Percentiles rank a stretch among this genome's conserved stretches.
Evolutionary conservation across 2,113 vertebrate genomes (phyloP).

Genomic region (Pandion haliaetus): DNA sequence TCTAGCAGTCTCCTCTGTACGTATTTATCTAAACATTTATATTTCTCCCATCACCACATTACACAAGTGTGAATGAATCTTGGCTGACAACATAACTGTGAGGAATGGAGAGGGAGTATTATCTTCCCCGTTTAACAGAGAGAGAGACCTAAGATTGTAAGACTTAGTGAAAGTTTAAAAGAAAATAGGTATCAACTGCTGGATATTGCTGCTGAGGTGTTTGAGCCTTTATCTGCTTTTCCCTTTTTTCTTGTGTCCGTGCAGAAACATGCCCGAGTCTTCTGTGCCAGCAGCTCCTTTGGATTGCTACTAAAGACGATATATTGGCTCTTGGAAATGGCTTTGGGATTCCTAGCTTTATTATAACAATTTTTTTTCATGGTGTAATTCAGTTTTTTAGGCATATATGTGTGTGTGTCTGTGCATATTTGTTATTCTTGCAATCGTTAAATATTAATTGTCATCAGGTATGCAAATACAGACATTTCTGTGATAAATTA

Average conservation of each 20-base stretch:
- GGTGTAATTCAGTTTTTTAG: background rate
- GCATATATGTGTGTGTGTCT: too few species aligned
- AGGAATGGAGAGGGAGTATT: background rate
- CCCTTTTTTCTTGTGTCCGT: background rate
- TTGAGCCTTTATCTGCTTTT: background rate
- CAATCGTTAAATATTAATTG: background rate
- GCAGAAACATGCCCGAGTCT: background rate
- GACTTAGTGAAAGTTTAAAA: background rate
- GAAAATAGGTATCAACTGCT: background rate
- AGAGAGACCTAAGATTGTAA: background rate
- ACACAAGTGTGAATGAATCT: constrained; percentile 27
- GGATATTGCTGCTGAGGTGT: background rate
- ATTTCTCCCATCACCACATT: constrained; percentile 6
- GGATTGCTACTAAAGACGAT: background rate
- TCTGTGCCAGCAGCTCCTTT: background rate
- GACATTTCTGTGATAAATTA: background rate
- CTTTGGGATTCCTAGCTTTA: background rate
- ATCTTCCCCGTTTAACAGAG: background rate
- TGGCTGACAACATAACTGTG: background rate
- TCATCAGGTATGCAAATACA: background rate
- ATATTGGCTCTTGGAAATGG: background rate
- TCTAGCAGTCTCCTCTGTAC: background rate
- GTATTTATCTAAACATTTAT: constrained; percentile 34
- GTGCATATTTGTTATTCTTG: background rate
- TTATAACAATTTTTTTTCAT: background rate